Evolutionary conservation across 2,888 invertebrate genomes (phyloP).

Genomic region (Euphydryas editha): DNA sequence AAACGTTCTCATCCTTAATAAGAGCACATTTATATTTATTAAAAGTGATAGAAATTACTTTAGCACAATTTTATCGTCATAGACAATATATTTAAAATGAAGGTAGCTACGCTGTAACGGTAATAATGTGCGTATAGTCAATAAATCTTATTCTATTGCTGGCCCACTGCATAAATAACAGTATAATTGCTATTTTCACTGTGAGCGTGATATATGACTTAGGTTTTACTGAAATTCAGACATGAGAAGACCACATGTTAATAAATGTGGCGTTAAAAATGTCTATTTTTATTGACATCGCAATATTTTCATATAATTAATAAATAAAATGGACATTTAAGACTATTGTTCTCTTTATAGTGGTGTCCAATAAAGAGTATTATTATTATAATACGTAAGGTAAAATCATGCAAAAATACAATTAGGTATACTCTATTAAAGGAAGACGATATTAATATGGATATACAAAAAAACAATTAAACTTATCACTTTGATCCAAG

Average conservation of each 20-base stretch:
- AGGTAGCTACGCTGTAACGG: constrained; percentile 32
- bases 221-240: constrained; percentile 63
- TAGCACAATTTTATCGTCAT: neutral
- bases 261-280: constrained; percentile 5
- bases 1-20: no score
- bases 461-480: no score
- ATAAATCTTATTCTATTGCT: constrained; percentile 62
- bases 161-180: constrained; percentile 73
- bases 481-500: no score
- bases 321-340: no score
- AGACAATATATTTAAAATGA: constrained; percentile 7
- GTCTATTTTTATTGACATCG: constrained; percentile 1
- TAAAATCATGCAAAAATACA: no score
- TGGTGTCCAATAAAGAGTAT: no score
- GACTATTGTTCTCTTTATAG: no score
- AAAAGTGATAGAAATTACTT: neutral
- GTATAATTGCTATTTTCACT: constrained; percentile 72
- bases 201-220: constrained; percentile 68
- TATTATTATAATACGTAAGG: no score
- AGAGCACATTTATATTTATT: no score
- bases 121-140: constrained; percentile 47
- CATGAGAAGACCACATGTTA: constrained; percentile 40
- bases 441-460: no score
- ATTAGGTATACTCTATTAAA: no score
- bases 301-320: constrained; percentile 2